phyloP scores from a whole-genome alignment of 2,113 vertebrate genomes.

The Cinclus mexicanus region DNA sequence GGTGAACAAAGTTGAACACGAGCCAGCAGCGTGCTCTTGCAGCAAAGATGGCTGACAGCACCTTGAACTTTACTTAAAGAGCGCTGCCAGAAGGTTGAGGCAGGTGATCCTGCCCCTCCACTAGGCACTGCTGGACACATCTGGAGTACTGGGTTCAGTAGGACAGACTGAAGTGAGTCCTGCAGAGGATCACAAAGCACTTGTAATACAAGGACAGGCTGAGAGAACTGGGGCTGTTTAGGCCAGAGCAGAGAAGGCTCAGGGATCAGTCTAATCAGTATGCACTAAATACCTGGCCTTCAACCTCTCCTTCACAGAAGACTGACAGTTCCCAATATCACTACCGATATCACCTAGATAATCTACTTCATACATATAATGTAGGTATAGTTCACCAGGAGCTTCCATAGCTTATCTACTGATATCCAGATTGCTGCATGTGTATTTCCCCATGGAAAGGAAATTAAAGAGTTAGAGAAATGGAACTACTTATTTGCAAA shows the following conservation, averaged over 20 bases:
- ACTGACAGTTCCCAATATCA: not conserved
- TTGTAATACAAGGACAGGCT: not conserved
- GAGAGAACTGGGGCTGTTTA: not conserved
- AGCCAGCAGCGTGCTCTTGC: not conserved
- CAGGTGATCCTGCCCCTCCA: not conserved
- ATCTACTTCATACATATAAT: not conserved
- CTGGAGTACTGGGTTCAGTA: not conserved
- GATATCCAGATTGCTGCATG: not conserved
- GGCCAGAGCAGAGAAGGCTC: not conserved
- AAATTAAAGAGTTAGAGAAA: not conserved
- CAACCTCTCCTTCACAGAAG: not conserved
- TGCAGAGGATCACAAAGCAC: not conserved
- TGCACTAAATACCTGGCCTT: not conserved
- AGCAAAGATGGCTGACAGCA: not conserved
- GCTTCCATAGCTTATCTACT: not conserved
- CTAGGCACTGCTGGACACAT: not conserved
- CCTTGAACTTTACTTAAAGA: not conserved
- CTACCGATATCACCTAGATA: not conserved
- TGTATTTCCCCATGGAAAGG: not conserved
- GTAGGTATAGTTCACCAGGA: not conserved
- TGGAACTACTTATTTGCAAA: not conserved
- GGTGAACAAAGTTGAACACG: accelerated
- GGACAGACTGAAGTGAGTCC: not conserved
- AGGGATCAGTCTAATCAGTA: not conserved
- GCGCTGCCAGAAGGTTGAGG: not conserved